Conservation (phyloP, 2,113 vertebrate species). For the Notarius lentiginosus region DNA sequence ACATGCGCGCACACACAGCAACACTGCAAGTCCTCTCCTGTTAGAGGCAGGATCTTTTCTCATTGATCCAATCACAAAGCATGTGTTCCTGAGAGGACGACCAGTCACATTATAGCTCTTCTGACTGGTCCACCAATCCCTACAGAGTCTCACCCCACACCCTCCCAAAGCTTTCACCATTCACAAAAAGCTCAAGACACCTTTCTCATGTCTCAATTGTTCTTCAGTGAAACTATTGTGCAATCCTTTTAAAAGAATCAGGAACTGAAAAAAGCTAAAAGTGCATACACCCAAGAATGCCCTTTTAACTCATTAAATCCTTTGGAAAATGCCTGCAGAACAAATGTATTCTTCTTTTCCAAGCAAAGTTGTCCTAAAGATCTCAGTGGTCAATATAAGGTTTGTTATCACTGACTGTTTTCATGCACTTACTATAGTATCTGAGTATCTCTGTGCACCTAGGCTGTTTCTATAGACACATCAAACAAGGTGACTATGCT, state of each 20-base stretch:
- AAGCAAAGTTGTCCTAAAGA: neutral
- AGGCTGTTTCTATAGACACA: neutral
- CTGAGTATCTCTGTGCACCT: neutral
- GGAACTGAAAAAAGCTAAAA: slow-evolving; percentile 51
- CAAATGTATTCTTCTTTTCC: neutral
- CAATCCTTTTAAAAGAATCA: slow-evolving; percentile 50
- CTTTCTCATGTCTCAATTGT: slow-evolving; percentile 45
- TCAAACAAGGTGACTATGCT: neutral
- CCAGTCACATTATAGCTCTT: slow-evolving; percentile 27
- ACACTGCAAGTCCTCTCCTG: slow-evolving; percentile 19
- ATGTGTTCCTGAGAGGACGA: neutral
- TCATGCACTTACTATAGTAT: neutral
- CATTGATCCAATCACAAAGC: slow-evolving; percentile 39
- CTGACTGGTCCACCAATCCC: slow-evolving; percentile 23
- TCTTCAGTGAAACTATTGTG: slow-evolving; percentile 52
- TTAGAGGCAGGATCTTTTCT: slow-evolving; percentile 14
- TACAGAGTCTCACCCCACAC: slow-evolving; percentile 12
- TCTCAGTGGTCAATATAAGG: neutral
- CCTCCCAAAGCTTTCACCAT: slow-evolving; percentile 33
- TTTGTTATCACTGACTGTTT: neutral
- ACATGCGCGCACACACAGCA: slow-evolving; percentile 41
- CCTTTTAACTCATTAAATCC: slow-evolving; percentile 22
- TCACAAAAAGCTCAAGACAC: slow-evolving; percentile 50
- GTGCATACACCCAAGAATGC: slow-evolving; percentile 32
- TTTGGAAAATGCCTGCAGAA: slow-evolving; percentile 14